Percentiles rank a stretch among this genome's conserved stretches.
These are phyloP conservation scores for Taurulus bubalis DNA, from an alignment of 2,113 vertebrate genomes.

Conservation along the genomic window DNA sequence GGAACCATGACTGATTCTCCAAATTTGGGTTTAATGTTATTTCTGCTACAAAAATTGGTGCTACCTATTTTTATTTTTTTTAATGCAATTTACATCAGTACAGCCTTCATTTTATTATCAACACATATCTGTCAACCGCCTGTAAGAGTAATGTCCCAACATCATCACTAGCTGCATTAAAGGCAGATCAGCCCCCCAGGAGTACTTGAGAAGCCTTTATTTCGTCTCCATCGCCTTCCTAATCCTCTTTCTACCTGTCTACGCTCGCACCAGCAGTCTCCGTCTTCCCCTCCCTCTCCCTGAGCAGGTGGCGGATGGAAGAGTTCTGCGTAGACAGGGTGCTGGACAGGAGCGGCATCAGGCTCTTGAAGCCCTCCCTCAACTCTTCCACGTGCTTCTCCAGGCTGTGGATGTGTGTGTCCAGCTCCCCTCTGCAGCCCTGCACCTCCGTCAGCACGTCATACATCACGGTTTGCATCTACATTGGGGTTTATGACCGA, in stretches of 20 bases:
- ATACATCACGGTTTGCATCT: conserved; percentile 89
- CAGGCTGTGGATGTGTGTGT: conserved; percentile 84
- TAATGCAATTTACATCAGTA: conserved; percentile 9
- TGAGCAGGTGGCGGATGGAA: conserved; percentile 79
- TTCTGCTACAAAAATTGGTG: conserved; percentile 19
- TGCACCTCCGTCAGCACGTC: conserved; percentile 89
- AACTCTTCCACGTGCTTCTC: conserved; percentile 81
- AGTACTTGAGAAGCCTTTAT: not conserved
- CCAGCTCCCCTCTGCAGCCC: conserved; percentile 87
- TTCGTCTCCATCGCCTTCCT: not conserved
- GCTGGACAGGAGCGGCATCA: conserved; percentile 80
- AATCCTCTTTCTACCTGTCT: conserved; percentile 62
- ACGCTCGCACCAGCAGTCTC: conserved; percentile 30
- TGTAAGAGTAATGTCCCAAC: not conserved
- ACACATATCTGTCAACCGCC: not conserved
- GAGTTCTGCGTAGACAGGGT: conserved; percentile 81
- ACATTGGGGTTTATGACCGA: not conserved
- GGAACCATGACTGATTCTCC: not conserved
- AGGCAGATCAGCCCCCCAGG: not conserved
- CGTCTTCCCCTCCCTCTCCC: conserved; percentile 69
- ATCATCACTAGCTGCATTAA: not conserved
- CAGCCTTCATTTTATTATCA: not conserved
- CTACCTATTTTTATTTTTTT: not conserved
- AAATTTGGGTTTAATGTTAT: conserved; percentile 6
- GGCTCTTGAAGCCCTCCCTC: conserved; percentile 77